Base-by-base conservation (phyloP, 2,888 invertebrate species). In the Coelinius sp. region DNA sequence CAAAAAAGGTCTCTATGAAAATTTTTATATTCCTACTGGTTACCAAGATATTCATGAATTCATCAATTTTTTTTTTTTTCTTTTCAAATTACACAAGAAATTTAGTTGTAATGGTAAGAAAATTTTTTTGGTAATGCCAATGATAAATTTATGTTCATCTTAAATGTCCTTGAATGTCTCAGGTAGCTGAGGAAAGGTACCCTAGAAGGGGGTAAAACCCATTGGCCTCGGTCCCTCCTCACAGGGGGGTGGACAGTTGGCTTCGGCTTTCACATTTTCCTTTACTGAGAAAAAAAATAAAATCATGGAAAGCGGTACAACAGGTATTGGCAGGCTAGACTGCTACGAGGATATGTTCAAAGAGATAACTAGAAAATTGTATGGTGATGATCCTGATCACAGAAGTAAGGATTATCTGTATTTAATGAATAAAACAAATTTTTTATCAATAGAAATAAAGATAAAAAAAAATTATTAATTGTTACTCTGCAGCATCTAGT, bases 361-460 rank as follows among this genome's bases (percentile, higher is more conserved):
- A 88, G 96, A 96, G 91, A 96, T 96, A 85, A 96, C 96, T 76
- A 92, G 95, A 88, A 96, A 96, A 90, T 90, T 96, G 79, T 96
- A 96, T 89, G 96, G 96, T 77, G 95, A 95, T 88, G 95, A 96
- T 86, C 88, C 83, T 66, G 87, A 78, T 86, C 89, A 87, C 70
- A 85, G 81, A 85, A 88, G 84, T 85, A 83, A 80, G 68, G 35
- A 59, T 59, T 17, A 59, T 65, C 56, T 12, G 8, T 17, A 12
- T 25, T 3, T 56, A 53, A 35, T 25, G 41, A 14, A 46, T 17
- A 52, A 22, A 24, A 68, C 31, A 22, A 25, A 12, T 25, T 14
- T 4, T 27, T 49, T 56, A 4, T 27, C n/a, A n/a, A n/a, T n/a
- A n/a, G n/a, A n/a, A n/a, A n/a, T n/a, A n/a, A n/a, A n/a, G n/a